These are phyloP conservation scores for Thamnaconus septentrionalis DNA, from an alignment of 2,113 vertebrate species.

Conservation along the genomic window DNA sequence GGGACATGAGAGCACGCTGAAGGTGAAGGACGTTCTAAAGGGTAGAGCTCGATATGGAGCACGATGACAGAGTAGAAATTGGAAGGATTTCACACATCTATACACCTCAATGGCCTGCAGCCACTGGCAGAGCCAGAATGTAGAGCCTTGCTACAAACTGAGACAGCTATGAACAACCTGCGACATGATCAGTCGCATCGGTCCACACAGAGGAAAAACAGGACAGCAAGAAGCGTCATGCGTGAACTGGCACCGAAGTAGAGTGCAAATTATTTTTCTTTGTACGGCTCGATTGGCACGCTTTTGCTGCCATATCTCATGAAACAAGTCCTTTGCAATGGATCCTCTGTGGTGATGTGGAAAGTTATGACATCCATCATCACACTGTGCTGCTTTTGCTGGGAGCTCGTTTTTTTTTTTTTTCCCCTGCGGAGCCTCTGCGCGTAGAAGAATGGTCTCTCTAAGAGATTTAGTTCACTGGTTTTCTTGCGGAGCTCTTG, in stretches of 20 bases:
- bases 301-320: conserved; percentile 18
- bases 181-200: conserved; percentile 32
- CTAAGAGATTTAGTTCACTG: conserved; percentile 32
- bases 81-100: neutral
- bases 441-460: neutral
- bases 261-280: conserved; percentile 14
- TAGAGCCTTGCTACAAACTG: neutral
- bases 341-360: conserved; percentile 48
- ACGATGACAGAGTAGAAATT: neutral
- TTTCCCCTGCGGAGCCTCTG: conserved; percentile 9
- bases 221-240: neutral
- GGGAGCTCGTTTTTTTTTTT: conserved; percentile 31
- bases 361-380: conserved; percentile 61
- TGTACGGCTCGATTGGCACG: conserved; percentile 12
- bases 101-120: conserved; percentile 15
- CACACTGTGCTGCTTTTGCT: conserved; percentile 19
- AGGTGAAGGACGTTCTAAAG: too few relatives aligned
- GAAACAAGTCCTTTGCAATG: conserved; percentile 51
- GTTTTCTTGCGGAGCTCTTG: conserved; percentile 24
- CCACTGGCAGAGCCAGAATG: conserved; percentile 11
- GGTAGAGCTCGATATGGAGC: neutral
- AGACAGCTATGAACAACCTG: neutral
- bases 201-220: conserved; percentile 8
- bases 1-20: neutral
- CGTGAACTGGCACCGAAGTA: neutral